phyloP scores from a whole-genome alignment of 2,113 vertebrate species.

The Myanophis thanlyinensis region DNA sequence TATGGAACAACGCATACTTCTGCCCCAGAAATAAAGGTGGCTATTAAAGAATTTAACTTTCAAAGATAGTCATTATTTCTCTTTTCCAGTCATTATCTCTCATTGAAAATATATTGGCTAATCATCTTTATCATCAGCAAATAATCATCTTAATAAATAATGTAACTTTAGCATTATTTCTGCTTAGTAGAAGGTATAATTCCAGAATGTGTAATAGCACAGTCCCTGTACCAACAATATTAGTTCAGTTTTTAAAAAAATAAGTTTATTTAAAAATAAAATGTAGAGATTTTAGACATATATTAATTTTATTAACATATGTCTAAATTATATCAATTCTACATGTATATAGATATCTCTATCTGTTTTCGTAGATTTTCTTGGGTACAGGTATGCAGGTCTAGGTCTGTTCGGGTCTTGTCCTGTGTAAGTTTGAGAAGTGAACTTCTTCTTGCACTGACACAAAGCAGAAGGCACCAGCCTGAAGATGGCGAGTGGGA shows the following conservation, averaged over 20 bases:
- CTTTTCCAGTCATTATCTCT: not conserved
- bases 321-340: too few relatives aligned
- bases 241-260: not conserved
- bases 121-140: not conserved
- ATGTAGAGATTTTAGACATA: not conserved
- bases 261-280: not conserved
- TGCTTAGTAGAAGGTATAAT: not conserved
- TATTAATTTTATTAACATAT: too few relatives aligned
- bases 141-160: not conserved
- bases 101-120: not conserved
- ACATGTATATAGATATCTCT: too few relatives aligned
- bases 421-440: too few relatives aligned
- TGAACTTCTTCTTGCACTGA: too few relatives aligned
- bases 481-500: too few relatives aligned
- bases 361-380: too few relatives aligned
- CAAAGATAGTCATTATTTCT: not conserved
- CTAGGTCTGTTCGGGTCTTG: too few relatives aligned
- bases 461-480: too few relatives aligned
- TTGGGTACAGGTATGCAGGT: too few relatives aligned
- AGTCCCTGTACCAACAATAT: not conserved
- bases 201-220: not conserved
- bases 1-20: not conserved
- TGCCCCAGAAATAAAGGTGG: not conserved
- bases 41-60: not conserved
- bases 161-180: not conserved